A percentile compares a stretch with the other conserved stretches of the same genome.
These are phyloP conservation scores for Percopsis omiscomaycus DNA, from an alignment of 2,797 vertebrate genomes.

Conservation along the genomic window DNA sequence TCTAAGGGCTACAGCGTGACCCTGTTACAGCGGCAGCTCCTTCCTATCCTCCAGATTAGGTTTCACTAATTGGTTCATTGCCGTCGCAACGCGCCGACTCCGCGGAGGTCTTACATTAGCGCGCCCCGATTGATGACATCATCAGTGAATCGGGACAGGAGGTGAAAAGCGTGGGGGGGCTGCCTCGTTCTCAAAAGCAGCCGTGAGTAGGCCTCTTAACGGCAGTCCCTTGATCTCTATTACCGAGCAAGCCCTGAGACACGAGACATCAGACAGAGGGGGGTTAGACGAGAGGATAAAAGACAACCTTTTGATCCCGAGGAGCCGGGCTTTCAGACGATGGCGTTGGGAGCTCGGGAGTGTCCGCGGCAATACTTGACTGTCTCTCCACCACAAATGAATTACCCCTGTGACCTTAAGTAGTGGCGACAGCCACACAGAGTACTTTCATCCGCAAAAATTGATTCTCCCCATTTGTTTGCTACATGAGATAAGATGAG, in stretches of 20 bases:
- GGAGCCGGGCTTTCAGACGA: constrained; percentile 45
- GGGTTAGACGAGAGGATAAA: constrained; percentile 42
- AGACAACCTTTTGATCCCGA: constrained; percentile 65
- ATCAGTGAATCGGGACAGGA: constrained; percentile 4
- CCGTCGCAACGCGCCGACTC: constrained; percentile 29
- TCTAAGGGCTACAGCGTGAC: constrained; percentile 5
- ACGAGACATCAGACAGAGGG: constrained; percentile 55
- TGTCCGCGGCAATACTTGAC: constrained; percentile 41
- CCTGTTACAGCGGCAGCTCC: background rate
- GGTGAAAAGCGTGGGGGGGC: constrained; percentile 21
- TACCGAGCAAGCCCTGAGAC: constrained; percentile 55
- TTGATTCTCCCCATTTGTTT: constrained; percentile 61
- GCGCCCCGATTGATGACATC: constrained; percentile 20
- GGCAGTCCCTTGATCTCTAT: constrained; percentile 66
- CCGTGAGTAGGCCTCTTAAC: constrained; percentile 49
- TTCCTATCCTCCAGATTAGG: background rate
- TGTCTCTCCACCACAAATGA: constrained; percentile 60
- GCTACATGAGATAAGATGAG: constrained; percentile 54
- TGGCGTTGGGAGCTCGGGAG: constrained; percentile 33
- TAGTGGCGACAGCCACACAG: constrained; percentile 48
- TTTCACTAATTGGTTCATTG: constrained; percentile 34
- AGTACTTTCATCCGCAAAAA: constrained; percentile 59
- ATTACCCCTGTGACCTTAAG: constrained; percentile 64
- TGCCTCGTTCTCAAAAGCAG: constrained; percentile 43
- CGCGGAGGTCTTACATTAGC: constrained; percentile 30